These are phyloP conservation scores for Piaya cayana DNA, from an alignment of 2,113 vertebrate species.

Conservation along the genomic window DNA sequence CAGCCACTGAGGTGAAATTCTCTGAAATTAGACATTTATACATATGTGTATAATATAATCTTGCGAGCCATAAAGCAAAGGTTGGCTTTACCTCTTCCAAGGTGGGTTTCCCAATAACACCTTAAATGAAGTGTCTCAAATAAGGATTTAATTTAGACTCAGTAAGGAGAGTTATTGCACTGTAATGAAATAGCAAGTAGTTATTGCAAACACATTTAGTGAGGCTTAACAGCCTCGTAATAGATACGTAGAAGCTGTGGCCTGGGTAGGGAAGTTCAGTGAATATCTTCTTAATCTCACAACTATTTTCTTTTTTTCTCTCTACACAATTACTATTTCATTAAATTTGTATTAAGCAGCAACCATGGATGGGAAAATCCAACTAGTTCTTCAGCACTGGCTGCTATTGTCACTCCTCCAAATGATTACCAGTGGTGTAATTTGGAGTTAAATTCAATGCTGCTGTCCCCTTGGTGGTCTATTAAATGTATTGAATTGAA, in stretches of 20 bases:
- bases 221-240: slow-evolving; percentile 32
- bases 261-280: slow-evolving; percentile 14
- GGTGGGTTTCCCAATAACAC: slow-evolving; percentile 1
- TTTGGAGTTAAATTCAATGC: background rate
- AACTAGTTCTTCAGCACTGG: background rate
- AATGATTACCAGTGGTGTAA: background rate
- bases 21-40: background rate
- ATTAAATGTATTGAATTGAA: background rate
- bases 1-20: background rate
- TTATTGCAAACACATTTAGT: slow-evolving; percentile 58
- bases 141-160: slow-evolving; percentile 55
- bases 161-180: slow-evolving; percentile 55
- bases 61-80: background rate
- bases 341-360: slow-evolving; percentile 27
- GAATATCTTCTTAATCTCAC: slow-evolving; percentile 34
- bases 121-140: slow-evolving; percentile 58
- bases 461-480: background rate
- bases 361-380: background rate
- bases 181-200: slow-evolving; percentile 41
- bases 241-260: slow-evolving; percentile 18
- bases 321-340: slow-evolving; percentile 2
- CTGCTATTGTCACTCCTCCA: background rate
- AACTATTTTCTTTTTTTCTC: background rate
- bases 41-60: background rate
- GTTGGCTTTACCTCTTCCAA: background rate